Base-by-base conservation (phyloP, 2,113 vertebrate genomes). In the Gallinago media region DNA sequence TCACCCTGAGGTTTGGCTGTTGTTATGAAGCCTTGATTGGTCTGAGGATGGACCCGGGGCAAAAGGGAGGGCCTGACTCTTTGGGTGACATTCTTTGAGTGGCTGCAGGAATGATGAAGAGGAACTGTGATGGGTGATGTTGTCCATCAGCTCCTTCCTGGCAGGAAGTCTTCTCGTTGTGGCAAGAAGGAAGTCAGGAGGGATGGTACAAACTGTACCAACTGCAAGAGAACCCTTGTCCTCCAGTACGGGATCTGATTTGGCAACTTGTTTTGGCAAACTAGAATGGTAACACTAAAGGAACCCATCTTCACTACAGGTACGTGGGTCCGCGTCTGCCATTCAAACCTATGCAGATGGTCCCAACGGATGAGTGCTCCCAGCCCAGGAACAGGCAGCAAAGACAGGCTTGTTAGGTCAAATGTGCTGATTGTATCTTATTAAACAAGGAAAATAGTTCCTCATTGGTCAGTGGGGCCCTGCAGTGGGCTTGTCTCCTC, bases 41-140 rank as follows among this genome's bases (percentile, higher is more conserved):
- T 54, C n/a, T 66, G 76, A 77, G 83, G 88, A 88, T 74, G 80
- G 40, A 76, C 96, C 72, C 11, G 36, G 56, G 61, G 83, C 76
- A 1, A 75, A 96, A 92, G 65, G 96, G 96, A 94, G 88, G 66
- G 40, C 11, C 84, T 70, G 89, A 11, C 29, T 78, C 42, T 83
- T 8, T 9, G 1, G 47, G 72, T 83, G 92, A 79, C 94, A 74
- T 95, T 92, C 72, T 84, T 94, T 61, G 72, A 29, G 65, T 86
- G 80, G 66, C 87, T 91, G 84, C n/a, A 76, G 77, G 66, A 85
- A 91, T 68, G 94, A 68, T 13, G 50, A 83, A 42, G 55, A 84
- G 63, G 89, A 91, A 54, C 78, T 68, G 65, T 49, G 75, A 18
- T 9, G 79, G 26, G 49, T 86, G 88, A 86, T 0, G 2, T 6